These are phyloP conservation scores for Microplitis mediator DNA, from an alignment of 1,140 invertebrate species.

Conservation along the genomic window DNA sequence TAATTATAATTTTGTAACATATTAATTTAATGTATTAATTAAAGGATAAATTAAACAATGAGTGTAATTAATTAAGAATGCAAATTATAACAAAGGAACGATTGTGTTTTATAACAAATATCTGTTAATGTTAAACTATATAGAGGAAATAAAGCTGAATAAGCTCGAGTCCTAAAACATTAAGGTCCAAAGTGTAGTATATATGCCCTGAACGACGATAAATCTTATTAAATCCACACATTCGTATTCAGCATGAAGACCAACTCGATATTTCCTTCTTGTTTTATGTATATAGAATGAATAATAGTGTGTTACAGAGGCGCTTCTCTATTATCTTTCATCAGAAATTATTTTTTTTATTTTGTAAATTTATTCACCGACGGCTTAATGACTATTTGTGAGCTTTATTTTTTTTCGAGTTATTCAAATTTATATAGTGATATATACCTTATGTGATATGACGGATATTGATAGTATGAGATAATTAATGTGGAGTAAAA, in stretches of 20 bases:
- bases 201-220: not conserved
- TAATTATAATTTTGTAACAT: too few relatives aligned
- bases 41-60: too few relatives aligned
- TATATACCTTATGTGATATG: too few relatives aligned
- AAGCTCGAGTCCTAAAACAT: not conserved
- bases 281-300: not conserved
- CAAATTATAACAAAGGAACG: too few relatives aligned
- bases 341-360: not conserved
- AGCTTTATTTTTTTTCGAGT: not conserved
- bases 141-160: not conserved
- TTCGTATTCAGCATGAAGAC: conserved; percentile 3
- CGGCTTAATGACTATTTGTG: not conserved
- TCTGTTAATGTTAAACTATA: too few relatives aligned
- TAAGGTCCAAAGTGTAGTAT: not conserved
- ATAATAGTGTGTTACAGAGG: not conserved
- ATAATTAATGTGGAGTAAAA: too few relatives aligned
- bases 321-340: too few relatives aligned
- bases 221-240: not conserved
- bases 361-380: not conserved
- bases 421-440: too few relatives aligned
- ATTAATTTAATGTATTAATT: too few relatives aligned
- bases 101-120: too few relatives aligned
- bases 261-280: conserved; percentile 2
- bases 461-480: too few relatives aligned
- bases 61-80: too few relatives aligned